Base-by-base conservation (phyloP, 2,888 invertebrate genomes). In the Odontomyia ornata region DNA sequence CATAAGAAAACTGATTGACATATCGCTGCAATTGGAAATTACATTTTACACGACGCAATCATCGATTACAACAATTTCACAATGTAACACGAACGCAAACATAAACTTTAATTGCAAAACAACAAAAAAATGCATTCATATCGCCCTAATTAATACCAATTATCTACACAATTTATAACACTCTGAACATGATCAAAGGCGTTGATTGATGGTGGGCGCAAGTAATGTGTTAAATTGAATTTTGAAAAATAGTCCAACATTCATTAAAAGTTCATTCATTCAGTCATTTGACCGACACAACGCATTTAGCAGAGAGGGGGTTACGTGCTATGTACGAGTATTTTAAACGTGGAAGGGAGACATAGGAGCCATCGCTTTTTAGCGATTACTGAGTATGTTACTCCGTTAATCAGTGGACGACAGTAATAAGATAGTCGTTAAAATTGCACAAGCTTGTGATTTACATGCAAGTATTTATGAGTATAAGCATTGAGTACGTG, bases 201-300 rank as follows among this genome's bases (percentile, higher is more conserved):
- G 47, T 72, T 43, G 60, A 73, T 73, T 73, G 60, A 57, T 57
- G 27, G 73, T 73, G 73, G 73, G 73, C 43, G 69, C 25, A 25
- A 46, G 36, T 69, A 46, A 47, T 21, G 52, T 57, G 73, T 73
- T 28, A 57, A 73, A 57, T 73, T 57, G 15, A 71, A 15, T 47
- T 69, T 46, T 15, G 47, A 69, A 69, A 46, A 47, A 69, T 23
- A 25, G 47, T 46, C 18, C 47, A 13, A 27, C 62, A 46, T 69
- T 47, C 69, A 69, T 69, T 25, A 69, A 69, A 69, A 25, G 30
- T 64, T 30, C 36, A 30, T 65, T 65, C 30, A 23, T 65, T 65
- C n/a, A 36, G 3, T 36, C 9, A 36, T 36, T 36, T 36, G 36
- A 36, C 36, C 36, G 9, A 36, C 36, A 9, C 3, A 3, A 36